These are phyloP conservation scores for Therioaphis trifolii DNA, from an alignment of 2,888 invertebrate species.

Conservation along the genomic window DNA sequence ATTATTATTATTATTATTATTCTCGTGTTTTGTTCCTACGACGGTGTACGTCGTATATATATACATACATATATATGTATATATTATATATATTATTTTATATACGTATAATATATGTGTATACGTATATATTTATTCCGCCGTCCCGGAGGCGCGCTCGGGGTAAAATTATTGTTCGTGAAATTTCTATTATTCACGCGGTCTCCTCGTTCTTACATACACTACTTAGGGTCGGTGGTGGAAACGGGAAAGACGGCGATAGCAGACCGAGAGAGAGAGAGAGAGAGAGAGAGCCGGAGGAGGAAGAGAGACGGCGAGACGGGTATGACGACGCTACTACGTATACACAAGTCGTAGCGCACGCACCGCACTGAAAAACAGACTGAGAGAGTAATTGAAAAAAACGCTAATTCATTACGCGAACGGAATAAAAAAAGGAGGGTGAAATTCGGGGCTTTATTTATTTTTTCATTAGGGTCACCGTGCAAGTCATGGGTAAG, in stretches of 20 bases:
- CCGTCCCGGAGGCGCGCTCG: too few species aligned
- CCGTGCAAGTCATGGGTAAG: constrained; percentile 32
- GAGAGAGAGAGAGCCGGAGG: background rate
- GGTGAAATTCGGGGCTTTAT: constrained; percentile 45
- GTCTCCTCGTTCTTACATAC: too few species aligned
- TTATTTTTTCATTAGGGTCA: constrained; percentile 45
- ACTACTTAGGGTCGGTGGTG: constrained; percentile 40
- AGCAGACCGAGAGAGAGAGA: background rate
- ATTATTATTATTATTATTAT: too few species aligned
- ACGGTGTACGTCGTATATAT: too few species aligned
- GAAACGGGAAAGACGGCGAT: constrained; percentile 5
- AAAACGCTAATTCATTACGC: constrained; percentile 61
- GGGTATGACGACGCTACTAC: too few species aligned
- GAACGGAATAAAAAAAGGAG: constrained; percentile 56
- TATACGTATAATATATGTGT: background rate
- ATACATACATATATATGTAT: too few species aligned
- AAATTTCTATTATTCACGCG: constrained; percentile 52
- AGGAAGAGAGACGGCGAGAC: background rate
- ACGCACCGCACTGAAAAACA: constrained; percentile 17
- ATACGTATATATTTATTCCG: background rate
- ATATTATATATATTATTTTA: too few species aligned
- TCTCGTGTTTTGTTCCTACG: too few species aligned
- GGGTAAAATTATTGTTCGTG: constrained; percentile 50
- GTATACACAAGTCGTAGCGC: background rate
- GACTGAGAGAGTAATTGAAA: constrained; percentile 61